Base-by-base conservation (phyloP, 2,797 vertebrate genomes). In the Microhierax caerulescens region DNA sequence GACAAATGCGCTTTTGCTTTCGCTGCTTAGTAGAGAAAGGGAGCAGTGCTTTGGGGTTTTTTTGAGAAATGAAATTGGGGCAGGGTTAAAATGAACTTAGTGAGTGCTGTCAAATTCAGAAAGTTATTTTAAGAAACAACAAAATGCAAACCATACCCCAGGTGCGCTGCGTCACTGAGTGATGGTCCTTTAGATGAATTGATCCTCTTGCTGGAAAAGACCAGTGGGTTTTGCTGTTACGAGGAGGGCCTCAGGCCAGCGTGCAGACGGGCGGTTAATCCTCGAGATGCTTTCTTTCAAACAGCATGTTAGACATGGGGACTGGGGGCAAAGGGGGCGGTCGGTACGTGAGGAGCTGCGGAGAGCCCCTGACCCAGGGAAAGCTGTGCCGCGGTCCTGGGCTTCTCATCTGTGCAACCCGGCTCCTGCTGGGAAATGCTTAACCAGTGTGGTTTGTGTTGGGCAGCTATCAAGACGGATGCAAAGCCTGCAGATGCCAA, bases 401-500 rank as follows among this genome's bases (percentile, higher is more conserved):
- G 19, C 8, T 30, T 32, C 72, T 51, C 50, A 3, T 11, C 39
- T 6, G 13, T 27, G 21, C 56, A 20, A 5, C 16, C 8, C 21
- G 64, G 14, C 32, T 24, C 7, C 70, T 8, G 19, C 30, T 32
- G 37, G 18, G 27, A 12, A 8, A 11, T 8, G 8, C 45, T 88
- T 88, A 8, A 65, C 5, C 5, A 0, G 13, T 28, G 15, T 34
- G 5, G 80, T 54, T 92, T 82, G 15, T 85, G 1, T 75, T 85
- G 39, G 86, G 78, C 96, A 99, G 99, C 98, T 13, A 89, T 98
- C 41, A 99, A 99, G 98, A 98, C 98, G 1, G 99, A 99, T 3
- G 73, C 97, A 18, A 99, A 99, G 96, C 93, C 98, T 18, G 93
- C 96, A 16, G 99, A 99, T 5, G 97, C 98, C 89, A 99, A 98